phyloP scores from a whole-genome alignment of 2,888 invertebrate species.

The Pyrochroa serraticornis region DNA sequence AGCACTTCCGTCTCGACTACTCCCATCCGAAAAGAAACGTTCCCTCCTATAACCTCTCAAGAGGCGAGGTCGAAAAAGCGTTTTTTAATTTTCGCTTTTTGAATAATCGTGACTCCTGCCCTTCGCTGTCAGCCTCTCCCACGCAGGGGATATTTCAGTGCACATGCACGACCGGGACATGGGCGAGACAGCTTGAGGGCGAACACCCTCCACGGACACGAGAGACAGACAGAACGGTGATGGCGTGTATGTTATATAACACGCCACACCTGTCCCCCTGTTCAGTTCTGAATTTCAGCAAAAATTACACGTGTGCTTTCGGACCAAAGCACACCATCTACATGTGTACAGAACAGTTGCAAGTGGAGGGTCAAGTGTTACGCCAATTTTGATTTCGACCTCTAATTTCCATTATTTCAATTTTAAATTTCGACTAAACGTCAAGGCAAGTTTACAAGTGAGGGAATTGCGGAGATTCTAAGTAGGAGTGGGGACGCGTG shows the following conservation, averaged over 20 bases:
- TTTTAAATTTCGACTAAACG: too few relatives aligned
- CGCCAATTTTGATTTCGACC: too few relatives aligned
- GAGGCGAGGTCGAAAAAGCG: neutral
- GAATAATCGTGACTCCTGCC: slow-evolving; percentile 1
- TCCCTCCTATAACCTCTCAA: neutral
- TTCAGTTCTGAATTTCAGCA: slow-evolving; percentile 6
- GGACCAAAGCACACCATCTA: neutral
- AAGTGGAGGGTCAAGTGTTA: too few relatives aligned
- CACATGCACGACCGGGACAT: too few relatives aligned
- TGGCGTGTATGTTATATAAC: slow-evolving; percentile 11
- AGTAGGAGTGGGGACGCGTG: too few relatives aligned
- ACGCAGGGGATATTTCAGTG: slow-evolving; percentile 7
- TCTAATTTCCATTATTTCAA: too few relatives aligned
- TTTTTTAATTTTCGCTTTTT: neutral
- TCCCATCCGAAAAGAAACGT: neutral
- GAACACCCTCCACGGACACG: slow-evolving; percentile 9
- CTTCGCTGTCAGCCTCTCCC: slow-evolving; percentile 2
- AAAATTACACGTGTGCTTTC: neutral
- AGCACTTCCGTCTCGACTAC: neutral
- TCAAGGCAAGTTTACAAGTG: too few relatives aligned
- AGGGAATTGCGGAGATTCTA: too few relatives aligned
- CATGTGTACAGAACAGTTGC: neutral
- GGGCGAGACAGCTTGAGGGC: neutral
- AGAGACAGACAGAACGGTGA: slow-evolving; percentile 12
- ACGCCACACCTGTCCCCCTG: slow-evolving; percentile 9